These are phyloP conservation scores for Hypothenemus hampei DNA, from an alignment of 1,140 invertebrate genomes.

Conservation along the genomic window DNA sequence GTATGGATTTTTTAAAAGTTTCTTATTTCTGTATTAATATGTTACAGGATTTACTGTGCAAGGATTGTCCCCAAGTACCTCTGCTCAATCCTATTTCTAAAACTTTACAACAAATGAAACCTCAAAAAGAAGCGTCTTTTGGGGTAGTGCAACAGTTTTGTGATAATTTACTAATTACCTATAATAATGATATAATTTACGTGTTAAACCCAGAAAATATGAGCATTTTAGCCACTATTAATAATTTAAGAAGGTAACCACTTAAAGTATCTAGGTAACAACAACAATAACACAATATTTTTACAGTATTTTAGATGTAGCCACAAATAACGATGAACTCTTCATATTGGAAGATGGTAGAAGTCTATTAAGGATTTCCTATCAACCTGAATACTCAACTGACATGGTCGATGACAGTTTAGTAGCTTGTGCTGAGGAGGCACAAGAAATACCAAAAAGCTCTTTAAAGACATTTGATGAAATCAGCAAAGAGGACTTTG, in stretches of 20 bases:
- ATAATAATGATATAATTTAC: conserved; percentile 65
- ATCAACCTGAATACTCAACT: conserved; percentile 53
- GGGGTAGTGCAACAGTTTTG: conserved; percentile 63
- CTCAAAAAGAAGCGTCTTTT: conserved; percentile 58
- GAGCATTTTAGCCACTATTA: conserved; percentile 50
- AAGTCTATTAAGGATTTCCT: conserved; percentile 61
- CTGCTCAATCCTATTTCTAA: conserved; percentile 61
- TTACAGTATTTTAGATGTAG: conserved; percentile 53
- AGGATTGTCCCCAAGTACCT: conserved; percentile 57
- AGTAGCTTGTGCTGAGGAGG: conserved; percentile 51
- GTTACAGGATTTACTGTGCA: conserved; percentile 32
- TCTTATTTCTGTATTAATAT: conserved; percentile 13
- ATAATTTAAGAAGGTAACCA: conserved; percentile 44
- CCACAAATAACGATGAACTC: conserved; percentile 70
- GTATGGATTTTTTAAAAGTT: conserved; percentile 48
- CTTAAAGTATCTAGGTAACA: background rate
- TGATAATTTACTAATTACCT: conserved; percentile 68
- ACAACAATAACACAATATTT: background rate
- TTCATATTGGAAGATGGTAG: conserved; percentile 69
- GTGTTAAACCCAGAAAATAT: conserved; percentile 65
- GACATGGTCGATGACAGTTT: background rate
- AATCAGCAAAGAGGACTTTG: conserved; percentile 52
- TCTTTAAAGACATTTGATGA: conserved; percentile 44
- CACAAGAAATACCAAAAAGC: conserved; percentile 47
- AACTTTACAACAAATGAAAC: conserved; percentile 45